Evolutionary conservation across 2,113 vertebrate species (phyloP), one percentile per base, ranked within the genome.

Genomic region (Ceuthmochares aereus): DNA sequence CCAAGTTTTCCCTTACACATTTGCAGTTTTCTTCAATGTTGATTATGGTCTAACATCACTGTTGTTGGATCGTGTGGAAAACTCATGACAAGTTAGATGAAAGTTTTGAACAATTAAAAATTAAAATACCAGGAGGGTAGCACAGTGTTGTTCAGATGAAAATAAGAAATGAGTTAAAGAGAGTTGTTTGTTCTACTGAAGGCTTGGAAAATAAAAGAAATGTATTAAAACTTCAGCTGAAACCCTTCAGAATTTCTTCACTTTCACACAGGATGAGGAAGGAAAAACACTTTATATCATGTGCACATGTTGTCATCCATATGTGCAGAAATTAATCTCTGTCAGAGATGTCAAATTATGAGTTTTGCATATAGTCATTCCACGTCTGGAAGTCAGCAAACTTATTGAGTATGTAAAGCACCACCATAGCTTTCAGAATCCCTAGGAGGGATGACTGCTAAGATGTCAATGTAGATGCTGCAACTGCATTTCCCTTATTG

Each of bases 231-330:
- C 20, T 54, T 66, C 32, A 43, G 5, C 30, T 81, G 45, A 58
- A 94, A 47, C 27, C 5, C 3, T 84, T 67, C 26, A 40, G 29
- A 15, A 4, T 60, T 26, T 23, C 30, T 68, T 91, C 15, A 60
- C 14, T 70, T 54, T 14, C 21, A 79, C 47, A 30, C 1, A 51
- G 22, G 8, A 4, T 20, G 54, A 62, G 16, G 17, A 58, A 89
- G 10, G 45, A 63, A 11, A 51, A 63, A 9, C 5, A 16, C 8
- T 54, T 77, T 62, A 7, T 55, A 23, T 59, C 5, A 40, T 8
- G 7, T 34, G 20, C 0, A 0, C 0, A 0, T n/a, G 36, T 62
- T 49, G 26, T n/a, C 30, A 68, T 26, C 18, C 23, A 10, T 49
- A 67, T 7, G 6, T 32, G 8, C 40, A 52, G 27, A 45, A 74